Percentiles rank a stretch among this genome's conserved stretches.
These are phyloP conservation scores for Patella pellucida DNA, from an alignment of 2,888 invertebrate genomes.

Conservation along the genomic window DNA sequence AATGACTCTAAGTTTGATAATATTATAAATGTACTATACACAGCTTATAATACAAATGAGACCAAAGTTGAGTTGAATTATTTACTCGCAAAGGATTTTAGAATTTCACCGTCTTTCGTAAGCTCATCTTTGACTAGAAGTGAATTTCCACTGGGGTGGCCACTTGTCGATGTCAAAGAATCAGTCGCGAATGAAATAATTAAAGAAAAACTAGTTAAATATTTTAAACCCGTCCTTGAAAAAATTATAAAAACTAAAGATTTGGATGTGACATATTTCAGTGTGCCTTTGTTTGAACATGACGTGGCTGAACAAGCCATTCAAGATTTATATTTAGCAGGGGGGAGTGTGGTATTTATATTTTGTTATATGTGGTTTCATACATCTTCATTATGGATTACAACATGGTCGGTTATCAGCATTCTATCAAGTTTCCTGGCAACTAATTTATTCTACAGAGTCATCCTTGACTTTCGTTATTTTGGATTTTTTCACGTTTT, in stretches of 20 bases:
- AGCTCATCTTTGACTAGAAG: conserved; percentile 39
- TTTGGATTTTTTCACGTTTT: conserved; percentile 56
- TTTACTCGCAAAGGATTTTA: conserved; percentile 39
- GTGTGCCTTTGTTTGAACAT: conserved; percentile 39
- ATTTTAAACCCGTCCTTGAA: conserved; percentile 35
- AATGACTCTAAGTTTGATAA: conserved; percentile 49
- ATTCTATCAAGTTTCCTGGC: conserved; percentile 50
- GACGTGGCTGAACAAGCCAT: conserved; percentile 44
- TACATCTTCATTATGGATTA: conserved; percentile 51
- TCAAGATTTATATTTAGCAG: conserved; percentile 42
- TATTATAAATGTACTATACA: conserved; percentile 41
- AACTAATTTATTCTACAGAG: conserved; percentile 51
- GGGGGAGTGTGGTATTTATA: conserved; percentile 49
- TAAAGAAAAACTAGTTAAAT: conserved; percentile 12
- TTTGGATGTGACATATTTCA: conserved; percentile 45
- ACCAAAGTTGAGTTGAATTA: conserved; percentile 43
- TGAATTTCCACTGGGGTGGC: conserved; percentile 34
- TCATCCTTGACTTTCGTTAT: conserved; percentile 46
- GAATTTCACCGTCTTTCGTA: conserved; percentile 30
- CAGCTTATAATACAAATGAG: conserved; percentile 38
- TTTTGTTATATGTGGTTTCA: conserved; percentile 50
- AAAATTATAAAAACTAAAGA: background rate
- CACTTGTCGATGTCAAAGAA: conserved; percentile 34
- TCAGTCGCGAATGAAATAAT: conserved; percentile 27
- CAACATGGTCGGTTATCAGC: conserved; percentile 42